These are phyloP conservation scores for Scomber japonicus DNA, from an alignment of 2,113 vertebrate species.

Conservation along the genomic window DNA sequence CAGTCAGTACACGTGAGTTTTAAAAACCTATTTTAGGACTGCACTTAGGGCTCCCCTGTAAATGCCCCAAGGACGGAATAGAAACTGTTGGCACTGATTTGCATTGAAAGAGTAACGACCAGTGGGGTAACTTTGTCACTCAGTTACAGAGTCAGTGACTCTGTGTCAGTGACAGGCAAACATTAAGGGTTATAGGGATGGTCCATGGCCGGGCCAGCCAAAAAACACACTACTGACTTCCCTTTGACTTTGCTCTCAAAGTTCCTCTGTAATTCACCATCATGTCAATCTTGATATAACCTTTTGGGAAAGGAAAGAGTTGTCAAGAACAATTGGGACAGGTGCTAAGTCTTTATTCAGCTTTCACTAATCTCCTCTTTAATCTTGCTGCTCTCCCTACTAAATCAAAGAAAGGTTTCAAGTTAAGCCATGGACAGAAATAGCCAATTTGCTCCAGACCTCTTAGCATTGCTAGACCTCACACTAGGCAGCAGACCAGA, in stretches of 20 bases:
- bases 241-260: constrained; percentile 10
- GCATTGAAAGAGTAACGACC: too few relatives aligned
- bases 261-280: constrained; percentile 51
- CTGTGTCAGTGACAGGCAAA: too few relatives aligned
- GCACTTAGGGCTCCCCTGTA: too few relatives aligned
- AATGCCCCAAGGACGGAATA: too few relatives aligned
- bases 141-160: too few relatives aligned
- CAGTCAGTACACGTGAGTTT: too few relatives aligned
- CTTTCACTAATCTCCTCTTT: constrained; percentile 54
- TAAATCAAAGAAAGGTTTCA: constrained; percentile 48
- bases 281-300: constrained; percentile 42
- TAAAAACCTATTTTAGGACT: too few relatives aligned
- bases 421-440: constrained; percentile 44
- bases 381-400: constrained; percentile 39
- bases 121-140: too few relatives aligned
- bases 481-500: constrained; percentile 25
- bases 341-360: constrained; percentile 48
- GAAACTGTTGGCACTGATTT: too few relatives aligned
- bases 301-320: constrained; percentile 30
- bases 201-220: too few relatives aligned
- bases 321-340: constrained; percentile 57
- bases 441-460: constrained; percentile 34
- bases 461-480: constrained; percentile 33
- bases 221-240: background rate
- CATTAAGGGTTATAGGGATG: too few relatives aligned